Base-by-base conservation (phyloP, 2,797 vertebrate genomes). In the Notolabrus celidotus region DNA sequence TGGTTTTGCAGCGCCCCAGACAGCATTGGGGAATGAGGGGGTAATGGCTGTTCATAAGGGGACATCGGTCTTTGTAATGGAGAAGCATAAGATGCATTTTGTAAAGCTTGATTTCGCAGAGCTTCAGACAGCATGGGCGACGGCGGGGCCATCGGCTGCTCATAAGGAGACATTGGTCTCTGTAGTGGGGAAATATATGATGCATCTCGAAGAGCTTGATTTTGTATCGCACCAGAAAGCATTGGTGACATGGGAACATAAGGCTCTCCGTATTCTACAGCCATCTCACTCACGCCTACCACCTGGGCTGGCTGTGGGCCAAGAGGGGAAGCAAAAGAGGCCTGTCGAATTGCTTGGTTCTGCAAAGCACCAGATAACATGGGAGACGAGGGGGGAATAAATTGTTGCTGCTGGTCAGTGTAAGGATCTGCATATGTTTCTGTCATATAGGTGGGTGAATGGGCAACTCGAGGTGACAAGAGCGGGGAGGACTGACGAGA, bases 1-100 rank as follows among this genome's bases (percentile, higher is more conserved):
- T 87, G 89, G 54, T 93, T 91, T 76, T 93, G 90, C 11, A 92
- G 20, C 16, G 90, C 90, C 62, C 88, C 68, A 34, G 90, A 87
- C 3, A 92, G 41, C 59, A 89, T 19, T 17, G 89, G 89, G 3
- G 90, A 90, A 17, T 88, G 70, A 58, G 72, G 75, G 4, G 71
- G 34, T 22, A 84, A n/a, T 27, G 77, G 72, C 27, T 88, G 77
- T 19, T 80, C 82, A 73, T 85, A 76, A 38, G 80, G 79, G 11
- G 85, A 86, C 33, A 61, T 10, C 57, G 86, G 85, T 10, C 67
- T 85, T 64, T 84, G 90, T 52, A 92, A 59, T 23, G 90, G 62
- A 19, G 89, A 86, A 8, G 25, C 49, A 68, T 74, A 88, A 7
- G 89, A 86, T 14, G 87, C 84, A 46, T 83, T 84, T 49, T 59